These are phyloP conservation scores for Charanyca ferruginea DNA, from an alignment of 2,888 invertebrate genomes.

Conservation along the genomic window DNA sequence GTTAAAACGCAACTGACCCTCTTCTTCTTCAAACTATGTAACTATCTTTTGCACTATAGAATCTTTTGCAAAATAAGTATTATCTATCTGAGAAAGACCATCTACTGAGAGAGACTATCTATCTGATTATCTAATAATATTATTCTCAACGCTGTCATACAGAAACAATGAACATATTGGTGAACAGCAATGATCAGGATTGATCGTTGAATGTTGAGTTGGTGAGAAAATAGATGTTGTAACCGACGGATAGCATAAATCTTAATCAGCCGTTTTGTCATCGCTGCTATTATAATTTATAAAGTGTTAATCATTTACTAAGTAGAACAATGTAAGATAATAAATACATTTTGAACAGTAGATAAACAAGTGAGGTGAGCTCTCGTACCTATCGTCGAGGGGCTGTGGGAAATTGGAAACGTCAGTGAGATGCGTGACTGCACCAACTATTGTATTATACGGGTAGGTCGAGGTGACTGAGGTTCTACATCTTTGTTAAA, in stretches of 20 bases:
- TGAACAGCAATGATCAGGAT: too few relatives aligned
- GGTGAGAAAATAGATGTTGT: not conserved
- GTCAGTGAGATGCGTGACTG: slow-evolving; percentile 64
- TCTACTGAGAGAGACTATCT: too few relatives aligned
- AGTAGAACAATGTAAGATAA: slow-evolving; percentile 40
- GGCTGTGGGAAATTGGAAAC: slow-evolving; percentile 75
- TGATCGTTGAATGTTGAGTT: too few relatives aligned
- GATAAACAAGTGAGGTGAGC: slow-evolving; percentile 27
- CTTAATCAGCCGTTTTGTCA: slow-evolving; percentile 10
- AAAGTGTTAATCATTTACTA: slow-evolving; percentile 28
- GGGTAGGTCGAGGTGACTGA: slow-evolving; percentile 49
- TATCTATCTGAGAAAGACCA: too few relatives aligned
- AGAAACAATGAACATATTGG: not conserved
- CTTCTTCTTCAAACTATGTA: too few relatives aligned
- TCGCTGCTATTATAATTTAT: not conserved
- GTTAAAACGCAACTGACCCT: too few relatives aligned
- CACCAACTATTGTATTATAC: slow-evolving; percentile 65
- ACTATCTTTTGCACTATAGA: too few relatives aligned
- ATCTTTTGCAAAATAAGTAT: too few relatives aligned
- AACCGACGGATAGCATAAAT: not conserved
- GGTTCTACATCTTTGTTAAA: slow-evolving; percentile 49
- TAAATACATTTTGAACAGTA: slow-evolving; percentile 33
- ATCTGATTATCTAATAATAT: slow-evolving; percentile 20
- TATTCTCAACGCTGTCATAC: not conserved
- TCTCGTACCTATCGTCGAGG: slow-evolving; percentile 44